Percentiles rank a stretch among this genome's conserved stretches.
These are phyloP conservation scores for Carcharodon carcharias DNA, from an alignment of 2,797 vertebrate species.

Conservation along the genomic window DNA sequence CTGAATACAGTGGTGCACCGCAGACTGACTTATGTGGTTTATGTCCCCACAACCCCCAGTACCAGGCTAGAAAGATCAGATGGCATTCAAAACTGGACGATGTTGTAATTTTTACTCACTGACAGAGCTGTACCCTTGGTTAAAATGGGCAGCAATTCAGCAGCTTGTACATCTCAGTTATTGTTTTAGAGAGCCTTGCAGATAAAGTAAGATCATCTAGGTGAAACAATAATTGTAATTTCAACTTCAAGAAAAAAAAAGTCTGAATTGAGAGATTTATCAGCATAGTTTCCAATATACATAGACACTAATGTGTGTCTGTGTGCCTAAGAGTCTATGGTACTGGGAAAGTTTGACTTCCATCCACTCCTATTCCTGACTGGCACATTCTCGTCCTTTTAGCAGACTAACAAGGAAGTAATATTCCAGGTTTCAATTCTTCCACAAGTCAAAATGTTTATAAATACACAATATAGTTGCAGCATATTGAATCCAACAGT, in stretches of 20 bases:
- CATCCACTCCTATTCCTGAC: neutral
- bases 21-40: too few relatives aligned
- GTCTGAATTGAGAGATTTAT: neutral
- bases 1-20: too few relatives aligned
- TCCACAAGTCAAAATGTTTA: neutral
- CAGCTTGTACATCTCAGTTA: neutral
- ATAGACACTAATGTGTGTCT: neutral
- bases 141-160: too few relatives aligned
- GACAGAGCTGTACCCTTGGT: too few relatives aligned
- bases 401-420: neutral
- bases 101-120: too few relatives aligned
- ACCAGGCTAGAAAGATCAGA: too few relatives aligned
- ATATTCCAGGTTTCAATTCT: neutral
- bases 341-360: neutral
- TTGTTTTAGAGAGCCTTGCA: neutral
- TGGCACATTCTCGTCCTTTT: neutral
- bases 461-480: neutral
- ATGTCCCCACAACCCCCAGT: too few relatives aligned
- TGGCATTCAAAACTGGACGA: too few relatives aligned
- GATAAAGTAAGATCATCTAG: neutral
- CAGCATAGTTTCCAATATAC: neutral
- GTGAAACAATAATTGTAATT: neutral
- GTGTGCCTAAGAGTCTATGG: neutral
- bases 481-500: neutral
- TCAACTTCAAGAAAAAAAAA: neutral